Conservation (phyloP, 2,888 invertebrate genomes). For the Conomelus anceps region DNA sequence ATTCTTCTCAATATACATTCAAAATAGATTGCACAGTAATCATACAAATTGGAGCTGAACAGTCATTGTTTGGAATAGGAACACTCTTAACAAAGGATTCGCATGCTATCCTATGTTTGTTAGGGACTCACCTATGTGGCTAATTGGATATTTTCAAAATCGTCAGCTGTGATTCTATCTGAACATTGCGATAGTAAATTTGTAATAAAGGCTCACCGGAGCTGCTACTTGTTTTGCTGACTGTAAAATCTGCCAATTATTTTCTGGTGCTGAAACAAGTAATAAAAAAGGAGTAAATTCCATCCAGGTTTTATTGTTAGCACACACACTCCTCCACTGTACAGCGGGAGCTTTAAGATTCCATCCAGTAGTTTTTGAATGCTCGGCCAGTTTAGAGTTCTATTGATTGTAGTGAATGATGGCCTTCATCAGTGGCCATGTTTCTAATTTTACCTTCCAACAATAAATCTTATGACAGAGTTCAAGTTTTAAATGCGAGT, state of each 20-base stretch:
- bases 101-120: not conserved
- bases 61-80: not conserved
- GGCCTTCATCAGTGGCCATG: not conserved
- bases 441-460: not conserved
- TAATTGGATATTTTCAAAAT: not conserved
- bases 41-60: not conserved
- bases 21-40: not conserved
- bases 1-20: not conserved
- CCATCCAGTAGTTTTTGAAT: not conserved
- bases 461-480: too few relatives aligned
- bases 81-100: not conserved
- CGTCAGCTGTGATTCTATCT: not conserved
- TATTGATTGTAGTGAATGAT: not conserved
- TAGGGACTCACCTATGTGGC: not conserved
- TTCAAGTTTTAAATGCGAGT: too few relatives aligned
- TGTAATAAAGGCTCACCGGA: not conserved
- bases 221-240: not conserved
- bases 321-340: not conserved
- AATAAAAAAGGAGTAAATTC: not conserved
- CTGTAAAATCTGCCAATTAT: not conserved
- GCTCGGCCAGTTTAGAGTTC: not conserved
- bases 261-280: not conserved
- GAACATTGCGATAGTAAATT: not conserved
- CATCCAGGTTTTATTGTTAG: not conserved
- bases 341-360: not conserved